A percentile compares a stretch with the other conserved stretches of the same genome.
phyloP scores from a whole-genome alignment of 2,113 vertebrate genomes.

The Morone chrysops region DNA sequence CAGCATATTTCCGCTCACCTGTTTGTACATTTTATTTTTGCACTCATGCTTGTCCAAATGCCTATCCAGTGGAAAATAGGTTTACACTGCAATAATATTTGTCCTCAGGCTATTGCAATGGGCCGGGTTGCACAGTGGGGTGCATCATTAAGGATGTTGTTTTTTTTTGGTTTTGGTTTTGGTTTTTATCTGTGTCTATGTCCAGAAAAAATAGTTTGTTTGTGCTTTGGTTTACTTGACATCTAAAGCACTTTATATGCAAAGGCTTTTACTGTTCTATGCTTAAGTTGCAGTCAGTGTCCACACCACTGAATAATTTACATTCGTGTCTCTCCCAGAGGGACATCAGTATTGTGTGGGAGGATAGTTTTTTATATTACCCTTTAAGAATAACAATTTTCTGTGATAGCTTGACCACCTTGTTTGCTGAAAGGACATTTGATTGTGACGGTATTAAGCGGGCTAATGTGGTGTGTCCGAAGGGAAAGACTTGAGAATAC shows the following conservation, averaged over 20 bases:
- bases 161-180: background rate
- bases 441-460: constrained; percentile 5
- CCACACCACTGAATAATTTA: constrained; percentile 71
- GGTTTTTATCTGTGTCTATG: background rate
- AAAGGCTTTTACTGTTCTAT: constrained; percentile 38
- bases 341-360: constrained; percentile 24
- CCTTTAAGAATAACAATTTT: constrained; percentile 23
- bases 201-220: background rate
- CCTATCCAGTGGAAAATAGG: constrained; percentile 42
- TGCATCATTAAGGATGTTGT: constrained; percentile 10
- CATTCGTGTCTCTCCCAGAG: constrained; percentile 17
- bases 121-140: background rate
- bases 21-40: constrained; percentile 14
- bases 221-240: constrained; percentile 9
- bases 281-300: constrained; percentile 54
- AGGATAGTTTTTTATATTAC: background rate
- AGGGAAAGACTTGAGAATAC: constrained; percentile 21
- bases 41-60: constrained; percentile 24
- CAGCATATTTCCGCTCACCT: constrained; percentile 20
- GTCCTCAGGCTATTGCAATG: constrained; percentile 21
- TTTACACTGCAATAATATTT: constrained; percentile 17
- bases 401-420: background rate
- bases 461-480: constrained; percentile 4
- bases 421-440: constrained; percentile 1
- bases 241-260: constrained; percentile 22